Base-by-base conservation (phyloP, 2,113 vertebrate species). In the Ahaetulla prasina region DNA sequence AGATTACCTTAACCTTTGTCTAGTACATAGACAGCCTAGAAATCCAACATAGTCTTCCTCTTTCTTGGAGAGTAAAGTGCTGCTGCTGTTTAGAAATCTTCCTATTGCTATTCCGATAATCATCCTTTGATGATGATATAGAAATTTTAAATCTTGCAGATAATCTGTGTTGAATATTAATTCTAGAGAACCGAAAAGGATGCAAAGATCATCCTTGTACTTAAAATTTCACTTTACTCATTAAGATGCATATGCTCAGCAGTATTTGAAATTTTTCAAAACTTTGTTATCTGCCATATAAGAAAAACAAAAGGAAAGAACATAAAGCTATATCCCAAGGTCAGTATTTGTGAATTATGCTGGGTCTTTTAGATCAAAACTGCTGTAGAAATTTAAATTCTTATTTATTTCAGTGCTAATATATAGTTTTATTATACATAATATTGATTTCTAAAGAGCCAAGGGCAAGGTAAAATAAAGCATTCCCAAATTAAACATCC, bases 1-100 rank as follows among this genome's bases (percentile, higher is more conserved):
- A 84, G 63, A 47, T 92, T 47, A 49, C 84, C 50, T 92, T 80
- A n/a, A 80, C 16, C 16, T 39, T 53, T 80, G 63, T 88, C 74
- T 89, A 47, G 35, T 55, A 55, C 14, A n/a, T 68, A 89, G n/a
- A 86, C 4, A 86, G 18, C 49, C 18, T 49, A 27, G 94, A 87
- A 95, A 95, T 93, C 85, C 49, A 93, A 91, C 89, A 55, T 16
- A 94, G 50, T 91, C 53, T 89, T 95, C 68, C 23, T 23, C 89
- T 85, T 52, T 95, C 92, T 52, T 23, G 87, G 63, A 92, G 92
- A 85, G 10, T 89, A 92, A 92, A 95, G 89, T 87, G 89, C 94
- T 85, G 89, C 55, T 89, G 55, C 87, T 88, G 89, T 85, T 94
- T 54, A 9, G 52, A 18, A 91, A 93, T 92, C 88, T 0, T 0